Evolutionary conservation across 1,140 invertebrate species (phyloP), one percentile per base, ranked within the genome.

Genomic region (Drosophila ironensis): DNA sequence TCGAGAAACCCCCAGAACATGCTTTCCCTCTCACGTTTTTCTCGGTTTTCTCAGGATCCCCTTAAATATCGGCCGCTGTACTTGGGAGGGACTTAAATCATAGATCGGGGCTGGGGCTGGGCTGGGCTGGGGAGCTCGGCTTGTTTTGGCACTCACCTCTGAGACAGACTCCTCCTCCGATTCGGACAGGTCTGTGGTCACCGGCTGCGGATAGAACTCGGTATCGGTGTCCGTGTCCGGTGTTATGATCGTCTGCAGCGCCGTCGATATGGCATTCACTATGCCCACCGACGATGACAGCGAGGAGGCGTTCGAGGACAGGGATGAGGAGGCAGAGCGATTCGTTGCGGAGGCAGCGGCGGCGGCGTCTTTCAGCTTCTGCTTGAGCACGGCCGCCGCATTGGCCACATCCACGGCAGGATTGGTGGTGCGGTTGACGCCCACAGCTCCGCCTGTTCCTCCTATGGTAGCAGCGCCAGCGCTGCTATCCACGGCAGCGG

Each of bases 151-250:
- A 76, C 91, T 89, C 94, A 97, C 96, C 95, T 97, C 96, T 82
- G 96, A 97, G 90, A 96, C 95, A 91, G 96, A 96, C 90, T 97
- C 96, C 91, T 97, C 96, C 90, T 97, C 96, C 90, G 96, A 97
- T 92, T 96, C 96, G 73, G 96, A 97, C 91, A 96, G 94, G 92
- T 97, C 96, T 91, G 95, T 95, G 91, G 94, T 94, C 91, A 93
- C 94, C 90, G 93, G 93, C 52, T 94, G 93, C 77, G 93, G 93
- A 89, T 94, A 93, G 56, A 93, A 92, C 19, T 89, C 88, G 68
- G 93, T 94, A 91, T 94, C 93, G 56, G 93, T 94, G 51, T 89
- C 88, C 2, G 88, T 88, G 38, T 82, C 88, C 51, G 74, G 86
- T 24, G 87, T 87, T 3, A 87, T 80, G 33, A 80, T 88, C 44